Conservation (phyloP, 2,113 vertebrate species). For the Scartelaos histophorus region DNA sequence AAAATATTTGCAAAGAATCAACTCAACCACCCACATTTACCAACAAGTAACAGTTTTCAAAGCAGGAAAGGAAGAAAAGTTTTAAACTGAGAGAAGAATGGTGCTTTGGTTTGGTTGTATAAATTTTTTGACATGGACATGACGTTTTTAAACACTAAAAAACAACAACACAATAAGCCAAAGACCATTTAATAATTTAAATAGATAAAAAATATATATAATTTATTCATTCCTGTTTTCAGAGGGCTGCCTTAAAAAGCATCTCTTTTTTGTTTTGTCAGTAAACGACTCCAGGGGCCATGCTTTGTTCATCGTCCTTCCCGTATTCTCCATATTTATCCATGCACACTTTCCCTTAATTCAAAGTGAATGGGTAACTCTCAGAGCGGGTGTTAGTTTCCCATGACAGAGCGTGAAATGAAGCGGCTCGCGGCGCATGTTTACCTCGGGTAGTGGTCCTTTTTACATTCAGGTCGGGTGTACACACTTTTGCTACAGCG, state of each 20-base stretch:
- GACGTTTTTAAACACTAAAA: no score
- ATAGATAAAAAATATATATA: not conserved
- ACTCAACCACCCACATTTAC: no score
- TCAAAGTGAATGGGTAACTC: constrained; percentile 7
- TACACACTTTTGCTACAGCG: not conserved
- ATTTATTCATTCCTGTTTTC: not conserved
- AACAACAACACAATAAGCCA: not conserved
- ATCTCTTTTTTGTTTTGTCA: not conserved
- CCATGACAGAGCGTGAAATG: constrained; percentile 6
- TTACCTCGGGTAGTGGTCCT: not conserved
- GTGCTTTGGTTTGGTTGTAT: no score
- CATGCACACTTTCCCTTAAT: constrained; percentile 7
- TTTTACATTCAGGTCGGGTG: constrained; percentile 5
- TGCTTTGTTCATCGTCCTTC: not conserved
- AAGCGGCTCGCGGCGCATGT: not conserved
- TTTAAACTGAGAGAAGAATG: not conserved
- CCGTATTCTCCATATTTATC: not conserved
- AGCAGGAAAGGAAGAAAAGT: not conserved
- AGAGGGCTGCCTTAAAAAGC: not conserved
- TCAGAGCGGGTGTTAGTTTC: not conserved
- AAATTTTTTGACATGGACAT: not conserved
- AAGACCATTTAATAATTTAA: not conserved
- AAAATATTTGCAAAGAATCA: no score
- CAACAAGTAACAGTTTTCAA: not conserved
- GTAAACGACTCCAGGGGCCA: not conserved